Evolutionary conservation across 2,113 vertebrate species (phyloP), one percentile per base, ranked within the genome.

Genomic region (Nibea albiflora): DNA sequence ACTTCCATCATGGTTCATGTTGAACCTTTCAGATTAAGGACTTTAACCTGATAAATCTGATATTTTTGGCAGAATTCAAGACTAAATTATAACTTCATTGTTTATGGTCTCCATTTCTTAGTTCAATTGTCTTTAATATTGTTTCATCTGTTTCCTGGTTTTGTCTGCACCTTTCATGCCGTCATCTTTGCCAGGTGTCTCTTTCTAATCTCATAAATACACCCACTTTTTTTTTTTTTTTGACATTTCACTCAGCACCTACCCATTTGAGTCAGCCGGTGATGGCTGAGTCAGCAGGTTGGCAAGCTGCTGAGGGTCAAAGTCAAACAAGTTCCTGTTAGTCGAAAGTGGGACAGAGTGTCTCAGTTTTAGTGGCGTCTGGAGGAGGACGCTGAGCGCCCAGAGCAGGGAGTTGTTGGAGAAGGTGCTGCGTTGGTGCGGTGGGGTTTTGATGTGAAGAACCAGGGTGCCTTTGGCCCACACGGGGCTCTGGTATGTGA

Each of bases 341-440:
- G 73, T 10, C 24, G 85, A 71, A 1, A 95, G 84, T 0, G 93
- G 88, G 11, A 79, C 73, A 2, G 89, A 88, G 19, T 85, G 95
- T 42, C 92, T 90, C 35, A 97, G 93, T 42, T 90, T 95, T 22
- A 97, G 88, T 0, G 95, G 91, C 1, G 95, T 94, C 76, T 93
- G 95, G 17, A 97, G 93, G 46, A 96, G 85, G 35, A 95, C 80
- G 64, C 96, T 96, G 80, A 98, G 91, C 0, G 83, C 91, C 90
- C 95, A 96, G 16, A 97, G 91, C 58, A 96, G 83, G 31, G 92
- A 92, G 24, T 79, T 88, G 86, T 95, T 94, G 76, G 88, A 69
- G 0, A 85, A 81, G 44, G 90, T 54, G 35, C 88, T 89, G 0
- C 84, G 91, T 1, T 93, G 93, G 15, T 39, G 35, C 7, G 91